Percentiles rank a stretch among this genome's conserved stretches.
phyloP scores from a whole-genome alignment of 1,140 invertebrate species.

The Uloborus diversus region DNA sequence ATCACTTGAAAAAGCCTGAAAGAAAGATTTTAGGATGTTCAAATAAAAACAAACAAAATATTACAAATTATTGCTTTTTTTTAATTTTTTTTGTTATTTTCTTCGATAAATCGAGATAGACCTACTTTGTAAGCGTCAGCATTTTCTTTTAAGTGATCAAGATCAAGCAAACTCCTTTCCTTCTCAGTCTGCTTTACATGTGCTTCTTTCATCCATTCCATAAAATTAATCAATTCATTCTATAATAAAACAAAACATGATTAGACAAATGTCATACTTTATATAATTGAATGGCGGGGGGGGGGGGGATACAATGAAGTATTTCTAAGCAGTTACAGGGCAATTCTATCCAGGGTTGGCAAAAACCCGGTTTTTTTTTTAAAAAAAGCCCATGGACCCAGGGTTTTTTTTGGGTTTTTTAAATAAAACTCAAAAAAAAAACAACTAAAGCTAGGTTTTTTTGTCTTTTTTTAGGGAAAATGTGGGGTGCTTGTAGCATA shows the following conservation, averaged over 20 bases:
- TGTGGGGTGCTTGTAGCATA: too few relatives aligned
- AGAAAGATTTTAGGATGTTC: background rate
- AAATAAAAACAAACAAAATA: background rate
- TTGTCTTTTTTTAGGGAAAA: too few relatives aligned
- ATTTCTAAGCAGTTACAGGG: too few relatives aligned
- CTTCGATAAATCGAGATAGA: background rate
- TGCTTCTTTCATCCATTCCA: slow-evolving; percentile 83
- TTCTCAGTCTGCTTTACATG: slow-evolving; percentile 83
- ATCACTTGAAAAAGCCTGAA: slow-evolving; percentile 85
- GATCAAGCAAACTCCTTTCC: slow-evolving; percentile 81
- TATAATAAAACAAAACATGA: slow-evolving; percentile 61
- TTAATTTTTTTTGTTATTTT: too few relatives aligned
- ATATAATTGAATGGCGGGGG: too few relatives aligned
- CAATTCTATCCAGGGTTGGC: too few relatives aligned
- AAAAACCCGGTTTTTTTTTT: too few relatives aligned
- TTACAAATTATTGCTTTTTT: background rate
- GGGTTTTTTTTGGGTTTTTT: too few relatives aligned
- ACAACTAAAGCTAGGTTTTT: too few relatives aligned
- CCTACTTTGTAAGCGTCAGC: slow-evolving; percentile 74
- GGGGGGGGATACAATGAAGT: too few relatives aligned
- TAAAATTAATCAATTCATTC: slow-evolving; percentile 81
- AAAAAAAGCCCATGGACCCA: too few relatives aligned
- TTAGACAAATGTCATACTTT: background rate
- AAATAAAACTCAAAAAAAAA: too few relatives aligned
- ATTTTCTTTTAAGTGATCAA: slow-evolving; percentile 77